These are phyloP conservation scores for Pegoplata infirma DNA, from an alignment of 2,888 invertebrate genomes.

Conservation along the genomic window DNA sequence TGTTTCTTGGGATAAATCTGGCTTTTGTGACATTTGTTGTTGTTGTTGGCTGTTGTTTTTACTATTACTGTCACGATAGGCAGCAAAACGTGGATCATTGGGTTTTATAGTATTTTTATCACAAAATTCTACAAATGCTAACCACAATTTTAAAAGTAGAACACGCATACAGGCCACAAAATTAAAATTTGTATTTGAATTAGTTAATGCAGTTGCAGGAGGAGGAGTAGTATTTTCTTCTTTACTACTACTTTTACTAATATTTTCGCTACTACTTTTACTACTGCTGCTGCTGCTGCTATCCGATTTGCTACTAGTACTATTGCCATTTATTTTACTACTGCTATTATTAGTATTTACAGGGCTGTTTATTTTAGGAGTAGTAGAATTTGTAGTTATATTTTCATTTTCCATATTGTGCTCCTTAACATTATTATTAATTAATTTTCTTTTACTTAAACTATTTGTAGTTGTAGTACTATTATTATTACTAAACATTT, in stretches of 20 bases:
- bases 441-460: slow-evolving; percentile 54
- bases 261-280: not conserved
- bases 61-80: slow-evolving; percentile 22
- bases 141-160: slow-evolving; percentile 62
- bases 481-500: slow-evolving; percentile 51
- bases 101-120: slow-evolving; percentile 65
- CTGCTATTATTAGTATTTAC: slow-evolving; percentile 40
- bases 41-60: not conserved
- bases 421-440: slow-evolving; percentile 31
- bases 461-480: slow-evolving; percentile 52
- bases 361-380: not conserved
- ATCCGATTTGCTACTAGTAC: not conserved
- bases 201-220: not conserved
- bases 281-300: not conserved
- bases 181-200: not conserved
- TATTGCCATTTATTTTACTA: not conserved
- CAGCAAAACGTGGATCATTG: slow-evolving; percentile 64
- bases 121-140: slow-evolving; percentile 66
- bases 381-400: slow-evolving; percentile 1
- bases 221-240: too few relatives aligned
- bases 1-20: slow-evolving; percentile 10
- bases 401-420: slow-evolving; percentile 35
- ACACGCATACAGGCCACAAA: slow-evolving; percentile 33
- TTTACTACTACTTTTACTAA: too few relatives aligned
- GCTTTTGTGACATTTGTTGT: slow-evolving; percentile 20